Evolutionary conservation across 2,888 invertebrate species (phyloP).

Genomic region (Pyrgus malvae): DNA sequence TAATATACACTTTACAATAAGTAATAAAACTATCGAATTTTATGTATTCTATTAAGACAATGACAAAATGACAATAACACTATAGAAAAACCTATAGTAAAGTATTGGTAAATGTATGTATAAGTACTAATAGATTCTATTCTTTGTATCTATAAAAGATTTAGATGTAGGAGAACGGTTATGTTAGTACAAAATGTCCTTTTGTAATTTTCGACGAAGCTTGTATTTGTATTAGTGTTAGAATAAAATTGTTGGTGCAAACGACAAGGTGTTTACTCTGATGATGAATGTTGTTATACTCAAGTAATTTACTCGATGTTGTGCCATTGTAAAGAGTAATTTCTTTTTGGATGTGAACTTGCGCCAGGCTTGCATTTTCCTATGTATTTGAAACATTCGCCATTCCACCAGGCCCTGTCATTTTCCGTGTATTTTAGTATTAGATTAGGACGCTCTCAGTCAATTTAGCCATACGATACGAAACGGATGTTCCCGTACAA

Average conservation of each 20-base stretch:
- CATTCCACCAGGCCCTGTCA: conserved; percentile 14
- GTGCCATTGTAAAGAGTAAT: conserved; percentile 49
- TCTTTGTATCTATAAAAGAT: conserved; percentile 5
- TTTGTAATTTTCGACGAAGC: conserved; percentile 27
- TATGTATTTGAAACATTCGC: conserved; percentile 10
- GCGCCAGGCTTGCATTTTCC: conserved; percentile 45
- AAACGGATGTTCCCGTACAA: conserved; percentile 32
- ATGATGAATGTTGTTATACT: conserved; percentile 43
- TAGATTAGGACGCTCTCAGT: conserved; percentile 43
- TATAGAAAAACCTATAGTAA: too few relatives aligned
- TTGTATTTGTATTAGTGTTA: conserved; percentile 33
- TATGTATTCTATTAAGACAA: conserved; percentile 1
- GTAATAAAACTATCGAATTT: not conserved
- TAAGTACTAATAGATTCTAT: conserved; percentile 8
- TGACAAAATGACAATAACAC: not conserved
- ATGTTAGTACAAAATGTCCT: conserved; percentile 32
- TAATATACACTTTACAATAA: conserved; percentile 1
- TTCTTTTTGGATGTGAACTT: conserved; percentile 36
- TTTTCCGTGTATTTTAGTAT: conserved; percentile 30
- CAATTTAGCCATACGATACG: conserved; percentile 50
- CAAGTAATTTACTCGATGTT: conserved; percentile 49
- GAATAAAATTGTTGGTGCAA: conserved; percentile 50
- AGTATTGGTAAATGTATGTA: conserved; percentile 4
- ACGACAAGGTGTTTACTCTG: conserved; percentile 37
- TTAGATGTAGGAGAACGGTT: conserved; percentile 3